These are phyloP conservation scores for Melinaea marsaeus DNA, from an alignment of 2,888 invertebrate species.

Conservation along the genomic window DNA sequence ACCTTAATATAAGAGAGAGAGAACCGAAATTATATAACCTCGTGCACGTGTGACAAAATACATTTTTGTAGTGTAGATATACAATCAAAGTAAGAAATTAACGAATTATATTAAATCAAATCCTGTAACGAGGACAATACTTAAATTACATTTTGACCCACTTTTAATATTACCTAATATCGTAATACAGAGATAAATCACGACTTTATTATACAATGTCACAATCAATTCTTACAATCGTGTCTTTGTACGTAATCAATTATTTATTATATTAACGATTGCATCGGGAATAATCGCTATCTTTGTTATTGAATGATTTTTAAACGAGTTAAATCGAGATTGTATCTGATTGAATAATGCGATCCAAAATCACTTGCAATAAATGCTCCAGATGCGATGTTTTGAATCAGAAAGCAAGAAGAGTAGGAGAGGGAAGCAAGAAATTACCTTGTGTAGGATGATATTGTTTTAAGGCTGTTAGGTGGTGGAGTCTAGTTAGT, in stretches of 20 bases:
- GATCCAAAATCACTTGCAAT: too few species aligned
- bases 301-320: too few species aligned
- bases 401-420: too few species aligned
- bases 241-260: background rate
- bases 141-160: slow-evolving; percentile 17
- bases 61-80: background rate
- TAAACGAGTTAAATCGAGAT: too few species aligned
- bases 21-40: background rate
- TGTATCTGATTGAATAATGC: too few species aligned
- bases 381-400: too few species aligned
- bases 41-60: too few species aligned
- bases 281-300: too few species aligned
- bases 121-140: background rate
- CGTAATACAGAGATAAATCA: background rate
- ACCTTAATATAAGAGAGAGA: background rate
- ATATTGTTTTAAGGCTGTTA: too few species aligned
- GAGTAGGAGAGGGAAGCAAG: too few species aligned
- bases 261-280: background rate
- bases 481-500: too few species aligned
- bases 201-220: background rate
- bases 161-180: slow-evolving; percentile 1
- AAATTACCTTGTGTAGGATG: too few species aligned
- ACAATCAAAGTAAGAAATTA: background rate
- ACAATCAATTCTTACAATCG: background rate
- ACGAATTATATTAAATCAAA: slow-evolving; percentile 4